Percentiles rank a stretch among this genome's conserved stretches.
phyloP scores from a whole-genome alignment of 2,797 vertebrate genomes.

The Scolopax rusticola region DNA sequence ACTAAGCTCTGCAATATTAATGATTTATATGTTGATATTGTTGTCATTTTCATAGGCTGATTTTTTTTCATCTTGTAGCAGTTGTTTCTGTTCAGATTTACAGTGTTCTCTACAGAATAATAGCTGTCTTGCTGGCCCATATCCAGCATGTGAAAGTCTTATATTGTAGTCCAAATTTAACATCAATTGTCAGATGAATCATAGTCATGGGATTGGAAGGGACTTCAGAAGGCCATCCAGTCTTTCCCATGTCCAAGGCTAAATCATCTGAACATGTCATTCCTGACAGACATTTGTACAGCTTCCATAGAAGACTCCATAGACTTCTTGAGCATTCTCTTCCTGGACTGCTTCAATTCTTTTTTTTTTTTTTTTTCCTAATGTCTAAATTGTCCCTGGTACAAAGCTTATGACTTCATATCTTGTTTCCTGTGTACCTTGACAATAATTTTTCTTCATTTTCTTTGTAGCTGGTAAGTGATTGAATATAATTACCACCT shows the following conservation, averaged over 20 bases:
- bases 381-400: neutral
- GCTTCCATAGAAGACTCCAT: neutral
- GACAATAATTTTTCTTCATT: neutral
- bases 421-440: neutral
- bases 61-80: neutral
- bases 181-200: conserved; percentile 16
- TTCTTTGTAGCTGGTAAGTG: neutral
- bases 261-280: neutral
- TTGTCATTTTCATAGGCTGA: neutral
- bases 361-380: neutral
- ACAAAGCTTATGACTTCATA: neutral
- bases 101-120: neutral
- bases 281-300: neutral
- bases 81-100: conserved; percentile 39
- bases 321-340: neutral
- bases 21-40: conserved; percentile 24
- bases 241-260: neutral
- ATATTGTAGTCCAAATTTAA: neutral
- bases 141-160: neutral
- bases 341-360: neutral
- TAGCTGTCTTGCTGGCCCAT: neutral
- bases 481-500: neutral
- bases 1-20: neutral
- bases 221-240: conserved; percentile 13
- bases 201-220: conserved; percentile 10